Conservation (phyloP, 2,113 vertebrate species). For the Pseudolaguvia tuberculata region DNA sequence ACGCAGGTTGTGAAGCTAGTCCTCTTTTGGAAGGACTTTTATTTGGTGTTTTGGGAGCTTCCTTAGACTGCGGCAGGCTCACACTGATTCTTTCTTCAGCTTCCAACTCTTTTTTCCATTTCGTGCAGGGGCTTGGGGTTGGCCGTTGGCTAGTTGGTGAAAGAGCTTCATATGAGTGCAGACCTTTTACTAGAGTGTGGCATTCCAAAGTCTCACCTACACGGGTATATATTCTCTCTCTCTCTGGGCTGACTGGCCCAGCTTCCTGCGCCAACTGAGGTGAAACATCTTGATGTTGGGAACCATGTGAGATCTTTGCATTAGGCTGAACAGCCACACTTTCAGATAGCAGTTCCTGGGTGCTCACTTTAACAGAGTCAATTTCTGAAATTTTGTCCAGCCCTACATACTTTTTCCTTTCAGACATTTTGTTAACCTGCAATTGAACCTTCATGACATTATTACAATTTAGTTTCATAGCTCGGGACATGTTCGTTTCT, state of each 20-base stretch:
- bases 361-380: background rate
- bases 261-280: slow-evolving; percentile 56
- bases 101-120: slow-evolving; percentile 72
- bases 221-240: slow-evolving; percentile 52
- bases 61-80: slow-evolving; percentile 51
- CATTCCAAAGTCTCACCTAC: slow-evolving; percentile 70
- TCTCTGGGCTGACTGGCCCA: slow-evolving; percentile 45
- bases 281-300: slow-evolving; percentile 54
- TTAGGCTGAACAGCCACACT: slow-evolving; percentile 43
- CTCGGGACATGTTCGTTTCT: slow-evolving; percentile 6
- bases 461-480: slow-evolving; percentile 26
- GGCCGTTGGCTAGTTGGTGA: slow-evolving; percentile 59
- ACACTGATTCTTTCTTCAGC: slow-evolving; percentile 50
- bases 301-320: slow-evolving; percentile 48
- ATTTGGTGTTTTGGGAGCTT: slow-evolving; percentile 52
- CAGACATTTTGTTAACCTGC: slow-evolving; percentile 14
- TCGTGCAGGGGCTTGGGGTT: slow-evolving; percentile 69
- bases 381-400: slow-evolving; percentile 3
- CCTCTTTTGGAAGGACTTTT: slow-evolving; percentile 62
- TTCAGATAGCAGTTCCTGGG: slow-evolving; percentile 37
- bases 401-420: slow-evolving; percentile 28
- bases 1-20: slow-evolving; percentile 48
- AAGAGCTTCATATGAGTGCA: slow-evolving; percentile 66
- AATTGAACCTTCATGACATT: slow-evolving; percentile 39
- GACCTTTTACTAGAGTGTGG: slow-evolving; percentile 70